phyloP scores from a whole-genome alignment of 2,888 invertebrate species.

The Tholera decimalis region DNA sequence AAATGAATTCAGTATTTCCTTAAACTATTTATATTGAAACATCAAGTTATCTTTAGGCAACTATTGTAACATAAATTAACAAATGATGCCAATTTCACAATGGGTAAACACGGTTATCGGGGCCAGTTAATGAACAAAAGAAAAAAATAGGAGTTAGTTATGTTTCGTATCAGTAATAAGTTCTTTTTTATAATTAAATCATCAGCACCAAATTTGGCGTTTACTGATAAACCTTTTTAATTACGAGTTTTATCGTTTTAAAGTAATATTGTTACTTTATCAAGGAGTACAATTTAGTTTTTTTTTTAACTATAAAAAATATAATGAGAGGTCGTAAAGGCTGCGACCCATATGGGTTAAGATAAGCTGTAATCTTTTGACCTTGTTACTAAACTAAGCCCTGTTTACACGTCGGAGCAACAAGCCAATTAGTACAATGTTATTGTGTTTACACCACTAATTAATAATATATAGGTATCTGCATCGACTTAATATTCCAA shows the following conservation, averaged over 20 bases:
- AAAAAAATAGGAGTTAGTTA: slow-evolving; percentile 39
- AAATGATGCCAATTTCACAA: slow-evolving; percentile 40
- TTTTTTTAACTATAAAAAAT: slow-evolving; percentile 59
- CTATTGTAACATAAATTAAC: slow-evolving; percentile 15
- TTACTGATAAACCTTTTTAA: slow-evolving; percentile 62
- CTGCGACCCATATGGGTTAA: slow-evolving; percentile 58
- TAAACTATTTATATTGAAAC: neutral
- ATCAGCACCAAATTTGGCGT: slow-evolving; percentile 62
- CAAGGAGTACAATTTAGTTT: slow-evolving; percentile 48
- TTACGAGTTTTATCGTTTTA: slow-evolving; percentile 57
- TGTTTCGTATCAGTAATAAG: slow-evolving; percentile 34
- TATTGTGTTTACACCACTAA: slow-evolving; percentile 63
- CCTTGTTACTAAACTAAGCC: slow-evolving; percentile 63
- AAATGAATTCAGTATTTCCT: slow-evolving; percentile 25
- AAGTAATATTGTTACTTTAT: slow-evolving; percentile 53
- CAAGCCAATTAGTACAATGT: slow-evolving; percentile 63
- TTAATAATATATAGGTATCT: slow-evolving; percentile 64
- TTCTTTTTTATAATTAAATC: slow-evolving; percentile 50
- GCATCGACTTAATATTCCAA: slow-evolving; percentile 38
- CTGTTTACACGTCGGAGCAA: slow-evolving; percentile 61
- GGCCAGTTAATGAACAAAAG: slow-evolving; percentile 44
- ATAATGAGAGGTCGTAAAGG: slow-evolving; percentile 63
- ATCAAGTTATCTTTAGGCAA: slow-evolving; percentile 3
- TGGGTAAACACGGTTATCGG: slow-evolving; percentile 46
- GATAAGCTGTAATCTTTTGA: slow-evolving; percentile 69